Evolutionary conservation across 2,888 invertebrate species (phyloP).

Genomic region (Serrognathus titanus): DNA sequence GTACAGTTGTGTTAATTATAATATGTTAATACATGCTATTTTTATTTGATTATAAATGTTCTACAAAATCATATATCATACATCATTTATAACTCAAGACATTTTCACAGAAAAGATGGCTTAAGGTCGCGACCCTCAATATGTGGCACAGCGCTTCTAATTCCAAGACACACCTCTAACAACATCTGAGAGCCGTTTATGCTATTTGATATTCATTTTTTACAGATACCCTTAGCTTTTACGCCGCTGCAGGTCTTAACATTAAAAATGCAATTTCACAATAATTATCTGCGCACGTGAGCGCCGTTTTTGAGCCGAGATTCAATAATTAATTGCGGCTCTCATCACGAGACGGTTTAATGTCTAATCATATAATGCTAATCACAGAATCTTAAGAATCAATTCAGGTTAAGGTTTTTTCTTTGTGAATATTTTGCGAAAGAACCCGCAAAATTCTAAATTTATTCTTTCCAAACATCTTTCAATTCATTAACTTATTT

Average conservation of each 20-base stretch:
- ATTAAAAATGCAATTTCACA: constrained; percentile 4
- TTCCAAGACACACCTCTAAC: constrained; percentile 25
- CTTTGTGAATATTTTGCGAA: too few relatives aligned
- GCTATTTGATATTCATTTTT: constrained; percentile 24
- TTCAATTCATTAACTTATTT: too few relatives aligned
- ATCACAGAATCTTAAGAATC: too few relatives aligned
- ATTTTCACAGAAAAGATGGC: constrained; percentile 19
- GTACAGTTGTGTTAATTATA: constrained; percentile 12
- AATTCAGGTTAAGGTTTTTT: too few relatives aligned
- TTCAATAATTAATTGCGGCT: constrained; percentile 4
- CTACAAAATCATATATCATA: constrained; percentile 20
- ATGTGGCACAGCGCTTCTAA: constrained; percentile 32
- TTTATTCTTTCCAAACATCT: too few relatives aligned
- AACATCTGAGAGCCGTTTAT: constrained; percentile 22
- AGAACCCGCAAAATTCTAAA: too few relatives aligned
- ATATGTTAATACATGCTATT: constrained; percentile 17
- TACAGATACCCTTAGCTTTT: constrained; percentile 16
- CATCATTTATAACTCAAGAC: constrained; percentile 20
- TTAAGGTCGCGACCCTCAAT: constrained; percentile 33
- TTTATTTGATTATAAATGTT: constrained; percentile 11
- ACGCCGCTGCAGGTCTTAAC: background rate
- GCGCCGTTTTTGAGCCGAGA: constrained; percentile 3
- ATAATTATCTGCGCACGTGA: constrained; percentile 2
- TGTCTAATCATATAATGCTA: too few relatives aligned
- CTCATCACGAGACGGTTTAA: too few relatives aligned